Evolutionary conservation across 2,797 vertebrate genomes (phyloP).

Genomic region (Fistularia commersonii): DNA sequence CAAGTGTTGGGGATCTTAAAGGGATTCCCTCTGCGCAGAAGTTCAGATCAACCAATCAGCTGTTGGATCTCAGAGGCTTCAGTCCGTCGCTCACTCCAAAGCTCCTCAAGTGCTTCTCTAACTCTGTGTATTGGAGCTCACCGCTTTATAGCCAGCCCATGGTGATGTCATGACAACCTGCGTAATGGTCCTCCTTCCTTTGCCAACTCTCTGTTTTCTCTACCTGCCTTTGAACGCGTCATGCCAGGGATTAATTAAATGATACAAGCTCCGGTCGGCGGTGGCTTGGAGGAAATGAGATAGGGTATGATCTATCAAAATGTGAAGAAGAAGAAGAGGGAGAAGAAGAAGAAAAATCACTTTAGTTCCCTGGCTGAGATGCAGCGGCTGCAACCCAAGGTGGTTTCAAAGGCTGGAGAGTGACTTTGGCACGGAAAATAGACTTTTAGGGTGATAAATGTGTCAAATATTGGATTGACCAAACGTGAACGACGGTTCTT

Average conservation of each 20-base stretch:
- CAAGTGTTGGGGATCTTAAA: conserved; percentile 29
- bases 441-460: conserved; percentile 31
- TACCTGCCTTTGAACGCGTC: conserved; percentile 63
- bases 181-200: conserved; percentile 66
- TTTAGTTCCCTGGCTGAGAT: conserved; percentile 39
- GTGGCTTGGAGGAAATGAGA: conserved; percentile 54
- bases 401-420: conserved; percentile 49
- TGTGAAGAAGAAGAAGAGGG: not conserved
- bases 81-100: conserved; percentile 65
- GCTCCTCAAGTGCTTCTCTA: conserved; percentile 72
- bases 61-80: conserved; percentile 47
- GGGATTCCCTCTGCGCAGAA: conserved; percentile 52
- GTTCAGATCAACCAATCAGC: conserved; percentile 58
- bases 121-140: conserved; percentile 63
- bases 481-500: no score
- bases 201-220: conserved; percentile 55
- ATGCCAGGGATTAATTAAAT: conserved; percentile 62
- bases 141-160: conserved; percentile 71
- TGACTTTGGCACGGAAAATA: conserved; percentile 28
- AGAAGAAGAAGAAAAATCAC: conserved; percentile 5
- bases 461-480: not conserved
- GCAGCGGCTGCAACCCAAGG: conserved; percentile 43
- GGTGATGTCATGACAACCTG: conserved; percentile 78
- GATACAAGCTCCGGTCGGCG: conserved; percentile 57
- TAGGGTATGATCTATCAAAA: conserved; percentile 34